These are phyloP conservation scores for Empis stercorea DNA, from an alignment of 2,888 invertebrate genomes.

Conservation along the genomic window DNA sequence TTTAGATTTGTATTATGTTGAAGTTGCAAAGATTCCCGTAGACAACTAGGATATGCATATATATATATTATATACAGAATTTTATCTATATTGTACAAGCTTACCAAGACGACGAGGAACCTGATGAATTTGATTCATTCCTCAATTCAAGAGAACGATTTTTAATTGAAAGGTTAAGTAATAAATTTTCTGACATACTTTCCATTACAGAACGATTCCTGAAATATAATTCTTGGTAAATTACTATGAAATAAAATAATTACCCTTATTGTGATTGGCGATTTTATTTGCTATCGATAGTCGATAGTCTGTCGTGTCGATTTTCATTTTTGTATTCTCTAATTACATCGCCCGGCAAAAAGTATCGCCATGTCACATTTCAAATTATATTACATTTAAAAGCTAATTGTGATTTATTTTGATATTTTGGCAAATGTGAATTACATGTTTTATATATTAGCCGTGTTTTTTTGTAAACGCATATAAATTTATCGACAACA, in stretches of 20 bases:
- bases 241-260: background rate
- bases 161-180: conserved; percentile 36
- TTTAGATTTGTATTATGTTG: conserved; percentile 37
- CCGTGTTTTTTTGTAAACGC: too few species aligned
- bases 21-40: conserved; percentile 34
- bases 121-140: conserved; percentile 26
- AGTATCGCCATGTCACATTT: too few species aligned
- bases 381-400: too few species aligned
- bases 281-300: too few species aligned
- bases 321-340: too few species aligned
- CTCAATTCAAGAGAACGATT: conserved; percentile 32
- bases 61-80: background rate
- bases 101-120: conserved; percentile 29
- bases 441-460: too few species aligned
- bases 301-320: too few species aligned
- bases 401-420: too few species aligned
- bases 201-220: conserved; percentile 37
- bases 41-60: conserved; percentile 21
- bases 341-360: too few species aligned
- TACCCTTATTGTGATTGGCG: too few species aligned
- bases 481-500: too few species aligned
- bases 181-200: conserved; percentile 34
- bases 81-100: background rate
- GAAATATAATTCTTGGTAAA: background rate
- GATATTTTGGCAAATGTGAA: too few species aligned